phyloP scores from a whole-genome alignment of 2,113 vertebrate species.

The Prochilodus magdalenae region DNA sequence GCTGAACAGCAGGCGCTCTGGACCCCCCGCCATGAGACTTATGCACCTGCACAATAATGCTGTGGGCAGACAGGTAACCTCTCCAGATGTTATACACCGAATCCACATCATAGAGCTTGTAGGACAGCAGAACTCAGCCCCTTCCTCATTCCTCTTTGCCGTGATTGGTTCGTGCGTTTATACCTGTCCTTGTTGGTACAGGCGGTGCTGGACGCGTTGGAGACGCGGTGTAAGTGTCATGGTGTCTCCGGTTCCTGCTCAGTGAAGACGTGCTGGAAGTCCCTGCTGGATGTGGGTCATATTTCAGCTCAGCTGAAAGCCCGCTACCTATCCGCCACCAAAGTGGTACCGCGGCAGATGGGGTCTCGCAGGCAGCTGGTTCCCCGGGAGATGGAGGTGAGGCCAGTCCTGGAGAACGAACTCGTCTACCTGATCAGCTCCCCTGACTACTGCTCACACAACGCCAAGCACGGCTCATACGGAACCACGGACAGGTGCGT shows the following conservation, averaged over 20 bases:
- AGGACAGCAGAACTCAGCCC: too few species aligned
- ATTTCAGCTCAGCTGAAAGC: conserved; percentile 77
- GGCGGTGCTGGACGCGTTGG: conserved; percentile 76
- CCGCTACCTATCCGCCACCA: conserved; percentile 78
- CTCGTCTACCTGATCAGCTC: conserved; percentile 79
- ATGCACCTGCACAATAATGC: conserved; percentile 79
- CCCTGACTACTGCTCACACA: conserved; percentile 74
- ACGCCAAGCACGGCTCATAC: conserved; percentile 72
- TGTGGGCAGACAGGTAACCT: conserved; percentile 74
- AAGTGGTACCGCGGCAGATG: conserved; percentile 72
- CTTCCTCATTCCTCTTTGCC: too few species aligned
- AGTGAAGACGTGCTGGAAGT: conserved; percentile 83
- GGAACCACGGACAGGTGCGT: conserved; percentile 81
- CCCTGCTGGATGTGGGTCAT: conserved; percentile 68
- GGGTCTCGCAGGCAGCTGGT: conserved; percentile 75
- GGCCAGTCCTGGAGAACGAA: conserved; percentile 72
- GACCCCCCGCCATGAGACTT: conserved; percentile 62
- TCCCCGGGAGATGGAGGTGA: conserved; percentile 69
- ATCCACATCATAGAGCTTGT: too few species aligned
- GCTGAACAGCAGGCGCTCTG: conserved; percentile 62
- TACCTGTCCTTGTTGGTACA: conserved; percentile 43
- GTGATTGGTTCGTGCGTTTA: too few species aligned
- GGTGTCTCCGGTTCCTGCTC: conserved; percentile 83
- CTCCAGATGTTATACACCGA: too few species aligned
- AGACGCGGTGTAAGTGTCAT: conserved; percentile 80